Evolutionary conservation across 2,888 invertebrate species (phyloP).

Genomic region (Eledona agricola): DNA sequence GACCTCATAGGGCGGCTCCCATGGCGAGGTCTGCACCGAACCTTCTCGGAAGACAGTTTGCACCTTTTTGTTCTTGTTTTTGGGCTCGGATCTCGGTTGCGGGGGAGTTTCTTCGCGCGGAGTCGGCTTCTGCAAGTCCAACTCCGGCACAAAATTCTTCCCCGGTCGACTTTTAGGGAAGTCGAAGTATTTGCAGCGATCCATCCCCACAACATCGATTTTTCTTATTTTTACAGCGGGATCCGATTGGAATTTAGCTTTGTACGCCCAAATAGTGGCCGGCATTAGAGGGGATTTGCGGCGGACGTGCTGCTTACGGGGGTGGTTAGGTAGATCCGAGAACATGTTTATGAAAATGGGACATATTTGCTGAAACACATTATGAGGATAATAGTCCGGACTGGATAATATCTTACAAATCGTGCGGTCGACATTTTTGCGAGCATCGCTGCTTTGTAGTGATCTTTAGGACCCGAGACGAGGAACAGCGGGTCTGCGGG

Average conservation of each 20-base stretch:
- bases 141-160: slow-evolving; percentile 41
- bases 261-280: slow-evolving; percentile 31
- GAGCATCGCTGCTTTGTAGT: slow-evolving; percentile 65
- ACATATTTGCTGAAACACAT: slow-evolving; percentile 63
- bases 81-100: slow-evolving; percentile 35
- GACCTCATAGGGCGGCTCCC: slow-evolving; percentile 73
- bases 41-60: slow-evolving; percentile 80
- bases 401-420: slow-evolving; percentile 67
- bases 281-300: slow-evolving; percentile 46
- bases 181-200: slow-evolving; percentile 50
- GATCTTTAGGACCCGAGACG: slow-evolving; percentile 68
- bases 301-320: slow-evolving; percentile 64
- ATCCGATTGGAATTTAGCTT: slow-evolving; percentile 54
- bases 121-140: slow-evolving; percentile 36
- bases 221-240: slow-evolving; percentile 41
- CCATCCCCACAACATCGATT: slow-evolving; percentile 48
- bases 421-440: slow-evolving; percentile 68
- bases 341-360: slow-evolving; percentile 70
- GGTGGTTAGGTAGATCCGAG: slow-evolving; percentile 65
- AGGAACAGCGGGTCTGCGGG: slow-evolving; percentile 67
- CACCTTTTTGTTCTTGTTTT: slow-evolving; percentile 63
- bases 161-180: slow-evolving; percentile 45
- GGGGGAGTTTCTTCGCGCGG: slow-evolving; percentile 20
- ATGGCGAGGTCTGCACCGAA: slow-evolving; percentile 80
- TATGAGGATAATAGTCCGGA: too few species aligned